Conservation (phyloP, 2,113 vertebrate species). For the Grallaria varia region DNA sequence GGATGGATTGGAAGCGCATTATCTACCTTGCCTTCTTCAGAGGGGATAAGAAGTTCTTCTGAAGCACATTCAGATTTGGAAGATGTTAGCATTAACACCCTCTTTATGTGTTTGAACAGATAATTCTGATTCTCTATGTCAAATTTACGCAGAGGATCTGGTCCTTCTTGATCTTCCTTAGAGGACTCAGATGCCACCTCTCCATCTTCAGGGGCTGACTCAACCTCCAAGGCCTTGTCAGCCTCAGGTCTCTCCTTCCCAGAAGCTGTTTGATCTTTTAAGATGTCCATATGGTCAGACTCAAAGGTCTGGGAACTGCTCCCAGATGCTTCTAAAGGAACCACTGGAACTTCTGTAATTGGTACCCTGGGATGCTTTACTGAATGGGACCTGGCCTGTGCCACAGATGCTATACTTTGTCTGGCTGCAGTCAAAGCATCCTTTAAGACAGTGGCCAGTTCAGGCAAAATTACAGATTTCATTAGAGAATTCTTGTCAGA, state of each 20-base stretch:
- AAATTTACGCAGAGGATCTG: slow-evolving; percentile 22
- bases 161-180: slow-evolving; percentile 20
- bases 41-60: neutral
- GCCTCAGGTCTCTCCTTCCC: neutral
- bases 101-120: slow-evolving; percentile 51
- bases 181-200: neutral
- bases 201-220: neutral
- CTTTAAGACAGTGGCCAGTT: slow-evolving; percentile 52
- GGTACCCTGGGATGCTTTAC: slow-evolving; percentile 6
- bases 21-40: slow-evolving; percentile 13
- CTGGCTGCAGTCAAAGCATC: slow-evolving; percentile 37
- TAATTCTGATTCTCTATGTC: slow-evolving; percentile 39
- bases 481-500: slow-evolving; percentile 38
- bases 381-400: neutral
- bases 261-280: neutral
- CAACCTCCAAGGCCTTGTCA: neutral
- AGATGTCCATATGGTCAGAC: neutral
- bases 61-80: neutral
- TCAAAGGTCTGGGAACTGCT: slow-evolving; percentile 3
- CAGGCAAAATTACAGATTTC: slow-evolving; percentile 56
- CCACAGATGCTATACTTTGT: slow-evolving; percentile 7
- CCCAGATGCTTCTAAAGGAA: slow-evolving; percentile 9
- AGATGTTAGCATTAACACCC: slow-evolving; percentile 26
- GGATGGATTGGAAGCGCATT: slow-evolving; percentile 56
- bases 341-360: slow-evolving; percentile 13